Base-by-base conservation (phyloP, 2,888 invertebrate species). In the Trachelus stipa region DNA sequence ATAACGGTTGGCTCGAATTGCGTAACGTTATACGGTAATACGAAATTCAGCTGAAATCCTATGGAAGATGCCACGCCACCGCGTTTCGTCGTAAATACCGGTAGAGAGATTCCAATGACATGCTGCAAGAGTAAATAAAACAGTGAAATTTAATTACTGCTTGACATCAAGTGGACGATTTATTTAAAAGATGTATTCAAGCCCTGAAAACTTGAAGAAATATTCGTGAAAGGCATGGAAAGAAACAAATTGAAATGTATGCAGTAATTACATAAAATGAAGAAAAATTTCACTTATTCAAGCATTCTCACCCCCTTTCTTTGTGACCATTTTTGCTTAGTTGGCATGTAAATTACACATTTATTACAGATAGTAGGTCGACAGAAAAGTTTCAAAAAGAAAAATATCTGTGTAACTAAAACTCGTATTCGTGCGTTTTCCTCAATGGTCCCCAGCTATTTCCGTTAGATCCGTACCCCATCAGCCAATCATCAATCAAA, bases 31-130 rank as follows among this genome's bases (percentile, higher is more conserved):
- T 85, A 88, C 37, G 91, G 91, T 80, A 91, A 83, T 56, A 75
- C 84, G 84, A 88, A 91, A 84, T 91, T 91, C 84, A 91, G 87
- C 87, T 91, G 91, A 85, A 87, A 91, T 75, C 87, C 91, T 37
- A 83, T 80, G 73, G 86, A 83, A 84, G 87, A 89, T 71, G 83
- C 86, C 69, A 91, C 73, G 74, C 86, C 86, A 68, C 91, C 91
- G 69, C 82, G 86, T 82, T 89, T 87, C 82, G 80, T 86, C 87
- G 85, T 88, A 75, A 81, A 83, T 34, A 91, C 81, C 31, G 91
- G 91, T 68, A 88, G 82, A 71, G 91, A 88, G 40, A 88, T 82
- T 11, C 90, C 91, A 68, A 89, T 33, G 71, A 88, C 88, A 76
- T 90, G 85, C 91, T 91, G 83, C 56, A 76, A 80, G 12, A 30